A percentile compares a stretch with the other conserved stretches of the same genome.
Evolutionary conservation across 2,113 vertebrate genomes (phyloP).

Genomic region (Equus quagga): DNA sequence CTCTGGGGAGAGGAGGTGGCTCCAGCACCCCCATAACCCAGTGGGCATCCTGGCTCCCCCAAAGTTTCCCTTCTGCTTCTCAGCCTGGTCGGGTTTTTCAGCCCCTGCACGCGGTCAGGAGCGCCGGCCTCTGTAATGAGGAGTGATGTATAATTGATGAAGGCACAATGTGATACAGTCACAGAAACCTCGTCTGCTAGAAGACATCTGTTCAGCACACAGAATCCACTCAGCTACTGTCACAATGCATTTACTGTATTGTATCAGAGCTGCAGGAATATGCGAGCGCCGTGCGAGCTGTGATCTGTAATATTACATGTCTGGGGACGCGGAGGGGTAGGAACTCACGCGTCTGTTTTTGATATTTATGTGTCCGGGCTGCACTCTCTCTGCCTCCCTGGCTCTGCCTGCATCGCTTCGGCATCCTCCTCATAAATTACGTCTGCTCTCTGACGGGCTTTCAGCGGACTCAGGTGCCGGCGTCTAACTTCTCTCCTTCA

Average conservation of each 20-base stretch:
- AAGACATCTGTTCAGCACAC: slow-evolving; percentile 86
- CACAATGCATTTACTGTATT: slow-evolving; percentile 81
- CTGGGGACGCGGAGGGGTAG: background rate
- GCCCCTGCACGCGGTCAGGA: background rate
- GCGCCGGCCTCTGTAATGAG: slow-evolving; percentile 72
- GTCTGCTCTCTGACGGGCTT: background rate
- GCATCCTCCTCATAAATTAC: background rate
- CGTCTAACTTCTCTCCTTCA: background rate
- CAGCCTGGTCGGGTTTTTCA: background rate
- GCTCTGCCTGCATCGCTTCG: background rate
- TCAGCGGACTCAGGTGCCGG: background rate
- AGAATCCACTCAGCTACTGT: slow-evolving; percentile 84
- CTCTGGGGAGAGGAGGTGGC: background rate
- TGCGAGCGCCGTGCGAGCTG: background rate
- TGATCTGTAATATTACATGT: background rate
- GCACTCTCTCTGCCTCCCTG: background rate
- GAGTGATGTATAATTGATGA: slow-evolving; percentile 86
- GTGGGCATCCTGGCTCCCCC: background rate
- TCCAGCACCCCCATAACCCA: background rate
- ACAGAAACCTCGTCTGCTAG: slow-evolving; percentile 79
- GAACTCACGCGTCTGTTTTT: background rate
- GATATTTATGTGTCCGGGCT: slow-evolving; percentile 9
- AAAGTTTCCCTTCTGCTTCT: background rate
- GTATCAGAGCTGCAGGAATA: slow-evolving; percentile 4
- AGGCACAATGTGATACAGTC: slow-evolving; percentile 80